Evolutionary conservation across 2,797 vertebrate genomes (phyloP).

Genomic region (Hybognathus amarus): DNA sequence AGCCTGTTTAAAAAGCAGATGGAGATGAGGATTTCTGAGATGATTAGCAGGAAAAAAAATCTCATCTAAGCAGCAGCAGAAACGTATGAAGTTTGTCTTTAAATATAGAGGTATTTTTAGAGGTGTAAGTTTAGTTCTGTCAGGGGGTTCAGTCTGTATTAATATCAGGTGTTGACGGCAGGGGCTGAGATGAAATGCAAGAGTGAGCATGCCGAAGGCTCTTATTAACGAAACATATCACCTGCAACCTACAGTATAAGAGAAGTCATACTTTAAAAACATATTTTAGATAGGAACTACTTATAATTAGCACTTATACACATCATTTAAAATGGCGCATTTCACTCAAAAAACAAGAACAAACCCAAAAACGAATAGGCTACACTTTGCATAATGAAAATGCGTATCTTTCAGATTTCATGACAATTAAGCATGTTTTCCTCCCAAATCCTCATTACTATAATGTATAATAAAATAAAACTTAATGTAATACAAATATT

Average conservation of each 20-base stretch:
- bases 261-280: background rate
- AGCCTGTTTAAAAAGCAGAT: constrained; percentile 9
- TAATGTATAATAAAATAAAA: background rate
- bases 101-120: constrained; percentile 4
- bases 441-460: background rate
- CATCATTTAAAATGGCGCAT: background rate
- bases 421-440: background rate
- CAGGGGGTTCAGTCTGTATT: constrained; percentile 13
- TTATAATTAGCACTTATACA: background rate
- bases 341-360: background rate
- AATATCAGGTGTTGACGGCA: constrained; percentile 38
- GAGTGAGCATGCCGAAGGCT: background rate
- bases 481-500: background rate
- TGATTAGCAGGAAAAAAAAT: constrained; percentile 40
- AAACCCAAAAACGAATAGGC: background rate
- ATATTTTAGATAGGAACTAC: background rate
- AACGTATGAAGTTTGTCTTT: background rate
- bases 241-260: background rate
- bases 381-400: background rate
- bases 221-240: background rate
- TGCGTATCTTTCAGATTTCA: background rate
- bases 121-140: background rate
- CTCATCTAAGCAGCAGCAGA: constrained; percentile 27
- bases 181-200: constrained; percentile 3
- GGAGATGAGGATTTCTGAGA: background rate